Percentiles rank a stretch among this genome's conserved stretches.
These are phyloP conservation scores for Cyanoramphus novaezelandiae DNA, from an alignment of 2,113 vertebrate species.

Conservation along the genomic window DNA sequence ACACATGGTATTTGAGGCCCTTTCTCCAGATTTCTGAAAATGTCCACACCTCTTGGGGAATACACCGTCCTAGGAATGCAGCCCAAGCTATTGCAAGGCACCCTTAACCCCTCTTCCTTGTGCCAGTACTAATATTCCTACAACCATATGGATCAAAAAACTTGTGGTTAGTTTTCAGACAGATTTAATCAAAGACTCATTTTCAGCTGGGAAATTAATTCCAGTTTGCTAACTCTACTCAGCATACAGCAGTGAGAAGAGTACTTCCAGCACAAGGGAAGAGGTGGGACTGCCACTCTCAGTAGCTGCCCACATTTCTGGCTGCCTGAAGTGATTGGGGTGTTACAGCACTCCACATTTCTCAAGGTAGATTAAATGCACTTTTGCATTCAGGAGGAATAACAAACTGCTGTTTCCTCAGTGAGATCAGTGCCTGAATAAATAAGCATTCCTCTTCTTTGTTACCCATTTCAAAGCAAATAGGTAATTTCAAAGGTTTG, in stretches of 20 bases:
- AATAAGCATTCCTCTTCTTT: not conserved
- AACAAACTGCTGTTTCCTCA: not conserved
- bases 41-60: not conserved
- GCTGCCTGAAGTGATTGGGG: not conserved
- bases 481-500: slow-evolving; percentile 3
- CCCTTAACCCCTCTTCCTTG: fast-evolving
- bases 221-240: not conserved
- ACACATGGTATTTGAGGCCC: not conserved
- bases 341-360: not conserved
- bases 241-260: not conserved
- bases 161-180: not conserved
- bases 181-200: not conserved
- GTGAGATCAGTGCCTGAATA: slow-evolving; percentile 17
- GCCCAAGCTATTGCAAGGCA: not conserved
- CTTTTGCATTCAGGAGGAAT: not conserved
- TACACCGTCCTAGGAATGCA: fast-evolving
- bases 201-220: not conserved
- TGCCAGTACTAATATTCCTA: not conserved
- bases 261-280: not conserved
- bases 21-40: not conserved
- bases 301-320: not conserved
- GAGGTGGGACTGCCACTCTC: not conserved
- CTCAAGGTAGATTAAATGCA: slow-evolving; percentile 30
- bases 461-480: not conserved
- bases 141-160: not conserved